Percentiles rank a stretch among this genome's conserved stretches.
These are phyloP conservation scores for Calephelis nemesis DNA, from an alignment of 1,140 invertebrate genomes.

Conservation along the genomic window DNA sequence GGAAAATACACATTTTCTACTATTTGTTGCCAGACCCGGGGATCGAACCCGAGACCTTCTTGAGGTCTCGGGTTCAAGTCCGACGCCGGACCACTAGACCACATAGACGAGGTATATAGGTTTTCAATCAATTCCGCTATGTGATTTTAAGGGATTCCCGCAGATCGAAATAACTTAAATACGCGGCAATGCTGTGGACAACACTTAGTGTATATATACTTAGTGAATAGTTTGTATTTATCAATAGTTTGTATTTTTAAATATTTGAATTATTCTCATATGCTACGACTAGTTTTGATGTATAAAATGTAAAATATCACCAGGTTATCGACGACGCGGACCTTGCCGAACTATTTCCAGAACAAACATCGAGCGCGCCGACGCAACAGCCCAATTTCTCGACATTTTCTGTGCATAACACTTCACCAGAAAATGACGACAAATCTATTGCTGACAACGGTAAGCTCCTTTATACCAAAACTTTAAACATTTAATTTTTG, in stretches of 20 bases:
- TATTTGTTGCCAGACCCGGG: too few species aligned
- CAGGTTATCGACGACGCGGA: constrained; percentile 76
- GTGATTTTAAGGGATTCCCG: too few species aligned
- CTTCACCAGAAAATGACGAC: constrained; percentile 59
- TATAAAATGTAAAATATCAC: constrained; percentile 37
- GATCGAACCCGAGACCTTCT: too few species aligned
- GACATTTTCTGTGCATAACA: constrained; percentile 56
- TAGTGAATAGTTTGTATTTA: too few species aligned
- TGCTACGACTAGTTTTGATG: constrained; percentile 14
- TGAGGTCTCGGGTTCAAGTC: too few species aligned
- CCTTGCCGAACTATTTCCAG: constrained; percentile 75
- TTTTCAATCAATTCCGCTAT: too few species aligned
- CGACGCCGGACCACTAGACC: too few species aligned
- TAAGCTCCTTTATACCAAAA: constrained; percentile 32
- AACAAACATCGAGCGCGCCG: constrained; percentile 72
- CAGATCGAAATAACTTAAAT: too few species aligned
- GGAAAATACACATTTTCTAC: too few species aligned
- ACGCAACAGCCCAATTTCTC: constrained; percentile 69
- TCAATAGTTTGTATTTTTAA: not conserved
- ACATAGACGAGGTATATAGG: too few species aligned
- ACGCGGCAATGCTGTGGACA: too few species aligned
- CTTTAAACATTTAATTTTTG: not conserved
- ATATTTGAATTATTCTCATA: not conserved
- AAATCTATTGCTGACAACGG: constrained; percentile 73
- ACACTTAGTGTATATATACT: too few species aligned